Percentiles rank a stretch among this genome's conserved stretches.
Evolutionary conservation across 2,888 invertebrate species (phyloP).

Genomic region (Alcis repandata): DNA sequence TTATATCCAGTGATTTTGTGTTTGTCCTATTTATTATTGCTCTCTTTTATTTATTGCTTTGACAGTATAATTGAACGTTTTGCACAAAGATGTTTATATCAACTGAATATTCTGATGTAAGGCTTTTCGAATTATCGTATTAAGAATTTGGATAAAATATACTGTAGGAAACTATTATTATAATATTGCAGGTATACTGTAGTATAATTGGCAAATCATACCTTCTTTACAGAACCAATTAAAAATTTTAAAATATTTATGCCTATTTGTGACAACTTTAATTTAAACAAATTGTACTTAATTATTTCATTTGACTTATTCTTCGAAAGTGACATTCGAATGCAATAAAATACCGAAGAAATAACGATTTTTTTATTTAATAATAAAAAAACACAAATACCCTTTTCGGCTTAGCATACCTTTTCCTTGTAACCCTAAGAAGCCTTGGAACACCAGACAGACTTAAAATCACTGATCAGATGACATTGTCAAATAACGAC

Average conservation of each 20-base stretch:
- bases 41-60: slow-evolving; percentile 6
- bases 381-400: too few species aligned
- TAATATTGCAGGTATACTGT: too few species aligned
- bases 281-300: slow-evolving; percentile 10
- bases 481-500: too few species aligned
- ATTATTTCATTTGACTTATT: not conserved
- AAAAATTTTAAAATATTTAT: not conserved
- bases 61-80: not conserved
- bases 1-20: slow-evolving; percentile 1
- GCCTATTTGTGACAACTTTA: not conserved
- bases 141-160: not conserved
- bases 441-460: too few species aligned
- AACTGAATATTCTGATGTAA: not conserved
- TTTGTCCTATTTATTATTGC: slow-evolving; percentile 15
- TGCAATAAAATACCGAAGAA: slow-evolving; percentile 16
- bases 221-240: too few species aligned
- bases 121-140: not conserved
- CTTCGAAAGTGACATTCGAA: not conserved
- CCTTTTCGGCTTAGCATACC: too few species aligned
- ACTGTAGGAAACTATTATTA: too few species aligned
- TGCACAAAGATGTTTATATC: not conserved
- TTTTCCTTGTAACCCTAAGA: too few species aligned
- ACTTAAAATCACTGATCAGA: too few species aligned
- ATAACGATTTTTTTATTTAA: not conserved
- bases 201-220: not conserved